Conservation (phyloP, 2,888 invertebrate species). For the Sipunculus nudus region DNA sequence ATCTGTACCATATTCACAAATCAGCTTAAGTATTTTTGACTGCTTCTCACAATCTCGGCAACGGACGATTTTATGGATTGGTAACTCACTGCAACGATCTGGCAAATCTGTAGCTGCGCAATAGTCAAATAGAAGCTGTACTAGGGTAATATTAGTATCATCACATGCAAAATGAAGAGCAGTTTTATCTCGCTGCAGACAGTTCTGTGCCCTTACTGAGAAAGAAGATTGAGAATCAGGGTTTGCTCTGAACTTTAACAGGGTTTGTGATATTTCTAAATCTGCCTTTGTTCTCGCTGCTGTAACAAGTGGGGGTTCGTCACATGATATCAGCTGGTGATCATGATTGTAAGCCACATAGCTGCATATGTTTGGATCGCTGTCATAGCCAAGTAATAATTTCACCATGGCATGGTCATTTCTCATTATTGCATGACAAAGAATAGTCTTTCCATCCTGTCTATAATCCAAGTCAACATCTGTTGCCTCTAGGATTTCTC, state of each 20-base stretch:
- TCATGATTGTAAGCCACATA: conserved; percentile 34
- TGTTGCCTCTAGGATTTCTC: no score
- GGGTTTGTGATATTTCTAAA: conserved; percentile 17
- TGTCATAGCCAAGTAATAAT: conserved; percentile 25
- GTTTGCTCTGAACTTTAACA: conserved; percentile 26
- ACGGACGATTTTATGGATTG: conserved; percentile 34
- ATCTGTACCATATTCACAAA: conserved; percentile 31
- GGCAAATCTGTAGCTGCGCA: conserved; percentile 27
- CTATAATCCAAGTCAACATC: no score
- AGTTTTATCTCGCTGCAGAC: conserved; percentile 13
- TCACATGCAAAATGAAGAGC: conserved; percentile 42
- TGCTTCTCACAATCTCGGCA: conserved; percentile 33
- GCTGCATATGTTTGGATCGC: conserved; percentile 27
- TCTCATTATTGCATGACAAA: conserved; percentile 24
- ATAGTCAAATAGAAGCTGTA: conserved; percentile 26
- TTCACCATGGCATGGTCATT: conserved; percentile 10
- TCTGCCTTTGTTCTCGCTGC: conserved; percentile 32
- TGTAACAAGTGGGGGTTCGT: conserved; percentile 37
- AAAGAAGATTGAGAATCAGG: conserved; percentile 8
- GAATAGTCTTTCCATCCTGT: conserved; percentile 29
- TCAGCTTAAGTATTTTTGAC: conserved; percentile 27
- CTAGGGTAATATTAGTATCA: conserved; percentile 24
- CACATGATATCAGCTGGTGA: conserved; percentile 31
- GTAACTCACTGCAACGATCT: conserved; percentile 30
- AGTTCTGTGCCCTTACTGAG: no score